Evolutionary conservation across 2,113 vertebrate species (phyloP).

Genomic region (Erythrolamprus reginae): DNA sequence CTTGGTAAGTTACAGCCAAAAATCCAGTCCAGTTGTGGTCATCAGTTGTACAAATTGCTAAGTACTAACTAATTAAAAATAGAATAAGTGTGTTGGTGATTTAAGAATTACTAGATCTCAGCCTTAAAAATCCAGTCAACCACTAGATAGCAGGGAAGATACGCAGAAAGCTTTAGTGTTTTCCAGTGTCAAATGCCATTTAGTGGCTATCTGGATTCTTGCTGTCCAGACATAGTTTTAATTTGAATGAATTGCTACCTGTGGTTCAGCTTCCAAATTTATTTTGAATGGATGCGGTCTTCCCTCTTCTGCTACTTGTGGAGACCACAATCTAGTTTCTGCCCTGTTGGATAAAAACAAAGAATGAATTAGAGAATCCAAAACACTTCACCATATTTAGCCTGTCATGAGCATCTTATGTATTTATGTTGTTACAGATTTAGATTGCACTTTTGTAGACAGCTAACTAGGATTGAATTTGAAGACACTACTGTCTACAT

Average conservation of each 20-base stretch:
- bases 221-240: not conserved
- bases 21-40: not conserved
- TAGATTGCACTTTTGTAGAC: not conserved
- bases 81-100: not conserved
- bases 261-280: constrained; percentile 87
- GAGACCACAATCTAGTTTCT: constrained; percentile 88
- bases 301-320: constrained; percentile 79
- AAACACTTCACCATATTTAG: not conserved
- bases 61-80: constrained; percentile 2
- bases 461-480: not conserved
- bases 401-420: not conserved
- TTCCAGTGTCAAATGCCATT: not conserved
- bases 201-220: not conserved
- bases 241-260: constrained; percentile 71
- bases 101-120: not conserved
- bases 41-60: not conserved
- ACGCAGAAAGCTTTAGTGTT: not conserved
- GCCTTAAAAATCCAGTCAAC: not conserved
- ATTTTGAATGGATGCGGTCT: constrained; percentile 85
- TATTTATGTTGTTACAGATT: not conserved
- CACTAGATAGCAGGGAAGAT: not conserved
- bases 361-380: constrained; percentile 6
- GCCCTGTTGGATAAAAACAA: constrained; percentile 65
- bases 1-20: not conserved
- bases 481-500: not conserved